Evolutionary conservation across 2,113 vertebrate genomes (phyloP), one percentile per base, ranked within the genome.

Genomic region (Empidonax alnorum): DNA sequence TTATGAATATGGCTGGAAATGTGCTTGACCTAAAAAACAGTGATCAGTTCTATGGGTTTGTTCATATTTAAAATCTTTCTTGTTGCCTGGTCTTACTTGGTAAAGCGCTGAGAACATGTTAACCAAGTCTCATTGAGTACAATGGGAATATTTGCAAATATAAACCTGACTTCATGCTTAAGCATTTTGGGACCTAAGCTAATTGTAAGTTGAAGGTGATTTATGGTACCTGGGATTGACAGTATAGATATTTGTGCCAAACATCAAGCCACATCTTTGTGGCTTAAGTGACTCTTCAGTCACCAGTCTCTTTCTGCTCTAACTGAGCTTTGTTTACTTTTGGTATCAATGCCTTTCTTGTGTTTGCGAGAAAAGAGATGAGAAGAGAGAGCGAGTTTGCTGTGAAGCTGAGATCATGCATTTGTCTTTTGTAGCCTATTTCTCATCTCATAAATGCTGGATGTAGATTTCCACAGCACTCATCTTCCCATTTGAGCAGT

Each of bases 401-500:
- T 62, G 35, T 75, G 66, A 65, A 83, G 47, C 42, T 53, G 82
- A 71, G 44, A 41, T 69, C 3, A 4, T 19, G 24, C 14, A 1
- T 69, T 82, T 74, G 47, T 84, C 20, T 78, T 50, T 14, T 0
- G 0, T 62, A 53, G 46, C 23, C 33, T 72, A 4, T 71, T 76
- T 73, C 31, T 80, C 33, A 9, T 66, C 39, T 52, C 11, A 2
- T 15, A 18, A 30, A 8, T 20, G 23, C 33, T 65, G 27, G 30
- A 39, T 1, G 0, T 15, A 33, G 39, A 49, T 55, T 37, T 76
- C 13, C 1, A 52, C 69, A 81, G 65, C 14, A 3, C 42, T 74
- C 14, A 4, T 42, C 65, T 66, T 62, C 41, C 28, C 18, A 11
- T 2, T 2, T 5, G 9, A 8, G 18, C 0, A 2, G 13, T 50